Percentiles rank a stretch among this genome's conserved stretches.
Conservation (phyloP, 2,113 vertebrate species). For the Pteronura brasiliensis region DNA sequence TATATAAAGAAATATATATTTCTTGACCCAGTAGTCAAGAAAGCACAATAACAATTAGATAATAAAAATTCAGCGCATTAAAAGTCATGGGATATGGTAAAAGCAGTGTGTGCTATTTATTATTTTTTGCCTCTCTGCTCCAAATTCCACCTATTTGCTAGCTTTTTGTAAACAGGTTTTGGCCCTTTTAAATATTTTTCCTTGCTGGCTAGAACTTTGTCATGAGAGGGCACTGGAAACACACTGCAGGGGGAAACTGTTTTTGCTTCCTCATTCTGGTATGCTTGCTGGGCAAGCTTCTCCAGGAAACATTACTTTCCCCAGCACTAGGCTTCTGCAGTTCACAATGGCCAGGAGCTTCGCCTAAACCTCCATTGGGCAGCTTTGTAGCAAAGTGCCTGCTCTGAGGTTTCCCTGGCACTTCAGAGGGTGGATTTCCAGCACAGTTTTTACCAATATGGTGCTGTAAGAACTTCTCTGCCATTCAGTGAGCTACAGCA, state of each 20-base stretch:
- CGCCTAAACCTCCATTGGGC: not conserved
- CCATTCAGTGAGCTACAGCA: not conserved
- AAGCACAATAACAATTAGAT: not conserved
- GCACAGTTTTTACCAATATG: not conserved
- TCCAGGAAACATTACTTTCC: not conserved
- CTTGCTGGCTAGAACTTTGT: not conserved
- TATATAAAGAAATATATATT: not conserved
- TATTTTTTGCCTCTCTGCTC: not conserved
- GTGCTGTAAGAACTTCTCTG: not conserved
- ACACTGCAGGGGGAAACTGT: not conserved
- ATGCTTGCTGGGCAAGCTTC: not conserved
- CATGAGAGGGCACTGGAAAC: constrained; percentile 2
- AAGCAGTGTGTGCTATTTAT: not conserved
- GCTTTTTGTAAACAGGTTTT: not conserved
- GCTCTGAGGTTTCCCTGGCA: not conserved
- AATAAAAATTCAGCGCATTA: not conserved
- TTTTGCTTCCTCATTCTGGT: not conserved
- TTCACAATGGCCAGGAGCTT: not conserved
- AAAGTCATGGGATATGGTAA: not conserved
- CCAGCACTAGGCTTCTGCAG: not conserved
- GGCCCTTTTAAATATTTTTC: not conserved
- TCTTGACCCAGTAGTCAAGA: not conserved
- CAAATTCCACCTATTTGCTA: not conserved
- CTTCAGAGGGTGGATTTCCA: not conserved
- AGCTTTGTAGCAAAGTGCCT: not conserved